Conservation (phyloP, 2,113 vertebrate genomes). For the Protomyctophum bolini region DNA sequence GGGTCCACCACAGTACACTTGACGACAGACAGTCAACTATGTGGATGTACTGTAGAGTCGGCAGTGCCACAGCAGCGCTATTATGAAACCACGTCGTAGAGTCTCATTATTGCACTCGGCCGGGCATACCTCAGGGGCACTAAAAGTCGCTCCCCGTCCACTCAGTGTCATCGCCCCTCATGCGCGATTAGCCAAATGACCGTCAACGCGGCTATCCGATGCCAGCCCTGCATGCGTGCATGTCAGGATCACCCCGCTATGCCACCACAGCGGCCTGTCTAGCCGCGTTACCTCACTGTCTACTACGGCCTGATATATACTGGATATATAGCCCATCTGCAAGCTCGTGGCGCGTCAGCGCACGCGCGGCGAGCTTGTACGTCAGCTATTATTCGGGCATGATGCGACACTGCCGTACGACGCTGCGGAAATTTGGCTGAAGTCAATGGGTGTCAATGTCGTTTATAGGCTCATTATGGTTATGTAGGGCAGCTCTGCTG, state of each 20-base stretch:
- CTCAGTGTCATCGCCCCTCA: slow-evolving; percentile 51
- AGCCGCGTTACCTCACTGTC: slow-evolving; percentile 45
- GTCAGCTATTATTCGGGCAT: too few species aligned
- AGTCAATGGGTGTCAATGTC: slow-evolving; percentile 8
- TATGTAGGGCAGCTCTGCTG: slow-evolving; percentile 67
- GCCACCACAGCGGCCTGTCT: slow-evolving; percentile 34
- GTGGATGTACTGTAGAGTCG: neutral
- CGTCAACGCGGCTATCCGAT: slow-evolving; percentile 50
- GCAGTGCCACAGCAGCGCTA: slow-evolving; percentile 16
- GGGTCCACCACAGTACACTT: neutral
- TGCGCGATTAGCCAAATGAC: slow-evolving; percentile 50
- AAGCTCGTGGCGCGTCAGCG: too few species aligned
- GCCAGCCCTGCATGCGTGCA: slow-evolving; percentile 31
- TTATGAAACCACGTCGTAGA: slow-evolving; percentile 24
- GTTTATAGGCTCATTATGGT: slow-evolving; percentile 63
- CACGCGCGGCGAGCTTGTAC: too few species aligned
- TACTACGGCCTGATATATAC: neutral
- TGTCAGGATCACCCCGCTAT: slow-evolving; percentile 7
- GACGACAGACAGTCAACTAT: slow-evolving; percentile 8
- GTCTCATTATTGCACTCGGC: slow-evolving; percentile 57
- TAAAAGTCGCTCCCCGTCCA: slow-evolving; percentile 39
- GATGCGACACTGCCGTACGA: too few species aligned
- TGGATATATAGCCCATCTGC: too few species aligned
- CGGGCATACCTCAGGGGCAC: slow-evolving; percentile 48
- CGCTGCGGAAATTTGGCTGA: too few species aligned